Percentiles rank a stretch among this genome's conserved stretches.
Conservation (phyloP, 1,140 invertebrate species). For the Sarcophaga peregrina region DNA sequence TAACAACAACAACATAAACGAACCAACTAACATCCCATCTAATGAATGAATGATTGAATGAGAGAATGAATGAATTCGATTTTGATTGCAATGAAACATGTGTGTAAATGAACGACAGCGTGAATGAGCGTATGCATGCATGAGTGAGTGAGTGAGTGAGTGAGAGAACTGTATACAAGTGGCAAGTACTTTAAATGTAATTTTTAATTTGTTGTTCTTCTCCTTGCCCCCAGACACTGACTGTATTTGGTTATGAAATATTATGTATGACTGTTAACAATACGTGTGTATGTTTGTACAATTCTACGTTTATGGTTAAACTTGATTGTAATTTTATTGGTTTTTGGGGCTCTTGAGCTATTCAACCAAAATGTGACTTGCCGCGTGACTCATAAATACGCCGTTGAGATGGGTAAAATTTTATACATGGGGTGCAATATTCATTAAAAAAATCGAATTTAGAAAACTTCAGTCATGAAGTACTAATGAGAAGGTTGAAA, state of each 20-base stretch:
- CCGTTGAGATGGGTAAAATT: background rate
- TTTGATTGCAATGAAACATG: background rate
- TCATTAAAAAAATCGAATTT: too few species aligned
- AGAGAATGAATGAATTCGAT: background rate
- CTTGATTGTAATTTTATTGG: background rate
- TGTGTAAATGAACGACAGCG: background rate
- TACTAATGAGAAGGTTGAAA: too few species aligned
- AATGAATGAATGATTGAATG: background rate
- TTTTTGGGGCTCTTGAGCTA: background rate
- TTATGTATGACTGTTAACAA: background rate
- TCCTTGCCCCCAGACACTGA: too few species aligned
- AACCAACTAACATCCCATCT: background rate
- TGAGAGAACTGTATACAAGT: too few species aligned
- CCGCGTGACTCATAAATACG: background rate
- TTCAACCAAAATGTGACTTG: background rate
- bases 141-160: background rate
- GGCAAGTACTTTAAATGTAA: conserved; percentile 5
- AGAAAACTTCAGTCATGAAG: too few species aligned
- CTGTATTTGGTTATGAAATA: background rate
- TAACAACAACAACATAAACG: too few species aligned
- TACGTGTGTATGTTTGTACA: background rate
- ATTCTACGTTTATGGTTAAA: conserved; percentile 9
- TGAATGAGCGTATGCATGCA: background rate
- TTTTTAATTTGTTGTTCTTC: background rate
- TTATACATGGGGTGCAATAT: background rate